Evolutionary conservation across 53 echinoderm and acorn worm species (phyloP).

Genomic region (Luidia sarsii): DNA sequence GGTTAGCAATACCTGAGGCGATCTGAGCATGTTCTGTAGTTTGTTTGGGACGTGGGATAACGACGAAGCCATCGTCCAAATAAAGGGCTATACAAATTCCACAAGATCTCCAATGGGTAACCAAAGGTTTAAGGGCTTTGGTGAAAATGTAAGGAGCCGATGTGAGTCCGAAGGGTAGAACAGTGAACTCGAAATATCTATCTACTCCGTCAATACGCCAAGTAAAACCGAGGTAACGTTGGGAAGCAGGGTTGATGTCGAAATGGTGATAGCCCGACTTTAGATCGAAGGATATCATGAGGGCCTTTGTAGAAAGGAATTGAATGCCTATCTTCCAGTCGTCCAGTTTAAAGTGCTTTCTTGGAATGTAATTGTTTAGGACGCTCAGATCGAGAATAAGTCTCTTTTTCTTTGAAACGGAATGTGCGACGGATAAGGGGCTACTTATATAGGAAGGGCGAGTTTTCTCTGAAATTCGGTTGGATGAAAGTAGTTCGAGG

Average conservation of each 20-base stretch:
- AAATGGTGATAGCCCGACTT: background rate
- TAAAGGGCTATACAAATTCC: too few relatives aligned
- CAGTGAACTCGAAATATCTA: constrained; percentile 14
- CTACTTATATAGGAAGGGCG: constrained; percentile 2
- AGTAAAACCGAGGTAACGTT: constrained; percentile 5
- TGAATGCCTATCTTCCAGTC: constrained; percentile 8
- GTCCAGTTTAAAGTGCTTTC: background rate
- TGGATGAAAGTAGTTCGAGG: too few relatives aligned
- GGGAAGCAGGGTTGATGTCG: background rate
- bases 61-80: too few relatives aligned
- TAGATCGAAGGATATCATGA: background rate
- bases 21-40: too few relatives aligned
- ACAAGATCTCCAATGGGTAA: too few relatives aligned
- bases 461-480: background rate
- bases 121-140: too few relatives aligned
- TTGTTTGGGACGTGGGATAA: too few relatives aligned
- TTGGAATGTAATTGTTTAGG: background rate
- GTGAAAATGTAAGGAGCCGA: too few relatives aligned
- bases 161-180: too few relatives aligned
- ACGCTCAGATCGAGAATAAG: constrained; percentile 1
- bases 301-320: background rate
- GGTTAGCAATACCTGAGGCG: too few relatives aligned
- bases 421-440: background rate
- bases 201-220: background rate
- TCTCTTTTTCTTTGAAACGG: background rate